Evolutionary conservation across 2,888 invertebrate species (phyloP).

Genomic region (Sinotaia quadrata): DNA sequence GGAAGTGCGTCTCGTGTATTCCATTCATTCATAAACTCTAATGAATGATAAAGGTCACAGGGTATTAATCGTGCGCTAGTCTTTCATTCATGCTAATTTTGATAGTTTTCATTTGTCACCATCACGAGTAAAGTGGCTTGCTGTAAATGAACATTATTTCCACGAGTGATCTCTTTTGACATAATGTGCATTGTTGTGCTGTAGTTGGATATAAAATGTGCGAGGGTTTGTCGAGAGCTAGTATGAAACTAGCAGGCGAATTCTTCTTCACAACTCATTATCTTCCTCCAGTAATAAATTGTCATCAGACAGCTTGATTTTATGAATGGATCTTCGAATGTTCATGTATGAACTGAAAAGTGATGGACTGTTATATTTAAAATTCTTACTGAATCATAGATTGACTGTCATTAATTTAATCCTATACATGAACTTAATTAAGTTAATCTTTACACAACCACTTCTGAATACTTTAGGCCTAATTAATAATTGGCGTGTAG

Average conservation of each 20-base stretch:
- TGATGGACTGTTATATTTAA: too few relatives aligned
- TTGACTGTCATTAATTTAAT: too few relatives aligned
- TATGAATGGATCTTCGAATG: too few relatives aligned
- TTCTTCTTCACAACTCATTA: not conserved
- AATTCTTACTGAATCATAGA: too few relatives aligned
- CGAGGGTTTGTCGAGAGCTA: not conserved
- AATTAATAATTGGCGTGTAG: too few relatives aligned
- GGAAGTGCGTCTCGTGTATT: too few relatives aligned
- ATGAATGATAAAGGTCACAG: conserved; percentile 44
- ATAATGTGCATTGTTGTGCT: conserved; percentile 3
- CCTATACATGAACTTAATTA: too few relatives aligned
- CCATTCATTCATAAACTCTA: conserved; percentile 46
- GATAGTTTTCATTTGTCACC: not conserved
- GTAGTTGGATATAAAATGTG: not conserved
- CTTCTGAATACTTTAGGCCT: too few relatives aligned
- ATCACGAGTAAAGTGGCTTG: not conserved
- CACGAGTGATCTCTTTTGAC: not conserved
- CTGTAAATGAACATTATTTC: too few relatives aligned
- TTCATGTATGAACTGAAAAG: too few relatives aligned
- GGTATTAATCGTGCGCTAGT: conserved; percentile 30
- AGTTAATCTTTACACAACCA: too few relatives aligned
- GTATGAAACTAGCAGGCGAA: not conserved
- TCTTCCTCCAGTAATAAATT: conserved; percentile 20
- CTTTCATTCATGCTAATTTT: conserved; percentile 31
- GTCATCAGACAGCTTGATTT: too few relatives aligned